phyloP scores from a whole-genome alignment of 2,113 vertebrate species.

The Nyctereutes procyonoides region DNA sequence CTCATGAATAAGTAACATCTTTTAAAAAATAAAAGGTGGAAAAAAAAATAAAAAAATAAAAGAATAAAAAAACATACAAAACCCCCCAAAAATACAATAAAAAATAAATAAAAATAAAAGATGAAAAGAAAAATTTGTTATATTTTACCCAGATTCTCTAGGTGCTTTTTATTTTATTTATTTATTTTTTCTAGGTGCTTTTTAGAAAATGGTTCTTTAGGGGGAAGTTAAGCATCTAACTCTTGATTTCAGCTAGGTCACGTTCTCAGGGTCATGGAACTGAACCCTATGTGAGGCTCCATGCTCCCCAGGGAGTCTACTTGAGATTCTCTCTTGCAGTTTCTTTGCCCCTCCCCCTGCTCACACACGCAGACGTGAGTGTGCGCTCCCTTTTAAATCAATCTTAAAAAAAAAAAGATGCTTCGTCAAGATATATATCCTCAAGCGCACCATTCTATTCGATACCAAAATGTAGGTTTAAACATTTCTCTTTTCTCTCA shows the following conservation, averaged over 20 bases:
- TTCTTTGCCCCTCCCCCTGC: not conserved
- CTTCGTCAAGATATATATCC: not conserved
- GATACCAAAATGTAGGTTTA: slow-evolving; percentile 14
- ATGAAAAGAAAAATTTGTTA: not conserved
- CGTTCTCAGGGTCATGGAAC: not conserved
- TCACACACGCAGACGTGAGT: not conserved
- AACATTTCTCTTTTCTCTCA: not conserved
- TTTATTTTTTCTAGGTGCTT: not conserved
- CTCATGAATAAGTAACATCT: not conserved
- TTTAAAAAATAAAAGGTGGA: not conserved
- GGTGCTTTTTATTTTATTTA: not conserved
- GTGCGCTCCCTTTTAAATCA: not conserved
- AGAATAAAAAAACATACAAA: no score
- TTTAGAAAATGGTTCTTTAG: not conserved
- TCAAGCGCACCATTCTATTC: not conserved
- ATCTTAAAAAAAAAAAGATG: not conserved
- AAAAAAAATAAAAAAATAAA: not conserved
- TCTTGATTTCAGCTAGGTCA: not conserved
- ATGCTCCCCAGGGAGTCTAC: not conserved
- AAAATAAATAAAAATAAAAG: not conserved
- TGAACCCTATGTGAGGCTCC: not conserved
- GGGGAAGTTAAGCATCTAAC: not conserved
- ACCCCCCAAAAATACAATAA: no score
- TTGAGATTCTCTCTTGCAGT: not conserved
- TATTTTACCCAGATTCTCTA: not conserved